Evolutionary conservation across 1,140 invertebrate genomes (phyloP).

Genomic region (Atta colombica): DNA sequence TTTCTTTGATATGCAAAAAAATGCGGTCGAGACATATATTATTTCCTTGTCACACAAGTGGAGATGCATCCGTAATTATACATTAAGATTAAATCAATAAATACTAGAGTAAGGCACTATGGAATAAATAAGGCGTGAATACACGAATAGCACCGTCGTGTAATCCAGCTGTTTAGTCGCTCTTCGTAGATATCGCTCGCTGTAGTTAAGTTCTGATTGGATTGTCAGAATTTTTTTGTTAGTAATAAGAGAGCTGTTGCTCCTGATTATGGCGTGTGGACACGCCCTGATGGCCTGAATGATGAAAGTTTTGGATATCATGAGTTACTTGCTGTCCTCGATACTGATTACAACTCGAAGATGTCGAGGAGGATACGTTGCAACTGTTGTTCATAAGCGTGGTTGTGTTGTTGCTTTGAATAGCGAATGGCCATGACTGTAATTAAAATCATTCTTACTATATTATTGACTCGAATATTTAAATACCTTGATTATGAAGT

Average conservation of each 20-base stretch:
- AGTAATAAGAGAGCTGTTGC: conserved; percentile 80
- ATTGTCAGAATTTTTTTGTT: conserved; percentile 59
- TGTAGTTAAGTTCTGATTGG: conserved; percentile 16
- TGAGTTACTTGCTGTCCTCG: conserved; percentile 76
- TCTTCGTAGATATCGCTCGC: conserved; percentile 32
- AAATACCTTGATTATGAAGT: not conserved
- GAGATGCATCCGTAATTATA: conserved; percentile 6
- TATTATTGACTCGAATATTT: not conserved
- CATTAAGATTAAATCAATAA: conserved; percentile 66
- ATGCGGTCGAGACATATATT: not conserved
- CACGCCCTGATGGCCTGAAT: conserved; percentile 75
- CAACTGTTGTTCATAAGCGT: conserved; percentile 81
- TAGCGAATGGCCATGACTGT: conserved; percentile 84
- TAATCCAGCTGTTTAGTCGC: not conserved
- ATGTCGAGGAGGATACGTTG: conserved; percentile 79
- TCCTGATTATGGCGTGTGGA: conserved; percentile 78
- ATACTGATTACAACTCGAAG: conserved; percentile 77
- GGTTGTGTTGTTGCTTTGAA: conserved; percentile 77
- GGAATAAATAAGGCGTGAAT: conserved; percentile 73
- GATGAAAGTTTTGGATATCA: conserved; percentile 78
- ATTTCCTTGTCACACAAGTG: conserved; percentile 11
- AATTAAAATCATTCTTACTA: conserved; percentile 46
- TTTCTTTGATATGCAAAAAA: not conserved
- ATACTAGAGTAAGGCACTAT: conserved; percentile 72
- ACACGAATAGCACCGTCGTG: not conserved